phyloP scores from a whole-genome alignment of 2,113 vertebrate genomes.

The Pteropus alecto region DNA sequence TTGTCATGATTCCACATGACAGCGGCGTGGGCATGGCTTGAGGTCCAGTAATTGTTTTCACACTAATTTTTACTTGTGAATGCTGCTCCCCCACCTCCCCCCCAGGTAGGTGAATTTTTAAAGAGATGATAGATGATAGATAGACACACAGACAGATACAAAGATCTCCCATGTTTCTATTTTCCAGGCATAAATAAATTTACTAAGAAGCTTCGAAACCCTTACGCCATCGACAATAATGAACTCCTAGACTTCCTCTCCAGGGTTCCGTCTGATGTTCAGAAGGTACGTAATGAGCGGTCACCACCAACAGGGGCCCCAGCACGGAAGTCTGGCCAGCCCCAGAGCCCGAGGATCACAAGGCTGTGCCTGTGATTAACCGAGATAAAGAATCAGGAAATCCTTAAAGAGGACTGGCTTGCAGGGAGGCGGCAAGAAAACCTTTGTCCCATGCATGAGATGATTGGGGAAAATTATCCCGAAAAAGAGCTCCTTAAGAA shows the following conservation, averaged over 20 bases:
- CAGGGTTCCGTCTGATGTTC: conserved; percentile 97
- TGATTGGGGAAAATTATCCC: conserved; percentile 78
- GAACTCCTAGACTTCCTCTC: conserved; percentile 97
- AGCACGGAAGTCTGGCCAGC: background rate
- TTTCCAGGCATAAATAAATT: conserved; percentile 96
- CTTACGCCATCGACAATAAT: conserved; percentile 93
- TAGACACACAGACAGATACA: background rate
- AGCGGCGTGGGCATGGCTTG: conserved; percentile 56
- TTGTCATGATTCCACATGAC: conserved; percentile 75
- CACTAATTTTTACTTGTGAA: conserved; percentile 83
- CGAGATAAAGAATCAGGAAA: conserved; percentile 71
- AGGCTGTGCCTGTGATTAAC: conserved; percentile 42
- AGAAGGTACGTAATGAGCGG: conserved; percentile 91
- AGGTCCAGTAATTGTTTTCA: conserved; percentile 78
- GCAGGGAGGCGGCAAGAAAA: conserved; percentile 49
- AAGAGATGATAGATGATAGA: background rate
- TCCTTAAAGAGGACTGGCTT: conserved; percentile 43
- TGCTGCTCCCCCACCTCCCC: background rate
- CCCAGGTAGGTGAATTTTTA: conserved; percentile 40
- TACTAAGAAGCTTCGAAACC: conserved; percentile 97
- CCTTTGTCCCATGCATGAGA: conserved; percentile 73
- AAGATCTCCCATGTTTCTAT: background rate
- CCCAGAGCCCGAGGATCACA: background rate
- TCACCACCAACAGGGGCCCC: conserved; percentile 30
- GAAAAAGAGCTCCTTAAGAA: conserved; percentile 77